A percentile compares a stretch with the other conserved stretches of the same genome.
phyloP scores from a whole-genome alignment of 2,113 vertebrate genomes.

The Halcyon malimbica region DNA sequence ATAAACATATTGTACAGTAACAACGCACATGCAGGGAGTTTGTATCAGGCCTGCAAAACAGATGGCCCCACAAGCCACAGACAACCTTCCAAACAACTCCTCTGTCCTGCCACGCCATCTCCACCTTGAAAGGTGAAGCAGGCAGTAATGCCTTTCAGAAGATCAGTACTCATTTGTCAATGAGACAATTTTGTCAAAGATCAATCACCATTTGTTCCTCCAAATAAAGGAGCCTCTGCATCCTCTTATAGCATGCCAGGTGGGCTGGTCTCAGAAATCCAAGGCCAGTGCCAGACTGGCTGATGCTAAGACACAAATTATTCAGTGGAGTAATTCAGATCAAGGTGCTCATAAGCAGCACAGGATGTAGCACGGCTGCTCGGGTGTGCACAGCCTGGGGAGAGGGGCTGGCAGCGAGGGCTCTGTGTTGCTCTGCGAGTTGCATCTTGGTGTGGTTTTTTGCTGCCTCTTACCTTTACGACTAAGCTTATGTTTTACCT shows the following conservation, averaged over 20 bases:
- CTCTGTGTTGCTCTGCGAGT: background rate
- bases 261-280: background rate
- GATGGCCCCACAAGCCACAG: conserved; percentile 15
- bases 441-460: background rate
- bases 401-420: background rate
- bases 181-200: no score
- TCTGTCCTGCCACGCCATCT: background rate
- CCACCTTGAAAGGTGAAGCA: background rate
- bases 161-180: background rate
- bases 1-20: background rate
- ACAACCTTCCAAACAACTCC: background rate
- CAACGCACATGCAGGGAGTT: background rate
- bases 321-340: background rate
- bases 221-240: background rate
- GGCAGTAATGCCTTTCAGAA: background rate
- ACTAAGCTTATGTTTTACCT: background rate
- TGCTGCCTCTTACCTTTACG: background rate
- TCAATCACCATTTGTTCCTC: background rate
- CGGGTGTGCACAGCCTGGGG: background rate
- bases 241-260: fast-evolving
- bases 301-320: background rate
- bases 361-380: background rate
- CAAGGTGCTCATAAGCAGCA: background rate
- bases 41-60: background rate
- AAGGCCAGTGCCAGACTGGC: fast-evolving